These are phyloP conservation scores for Illadopsis cleaveri DNA, from an alignment of 2,113 vertebrate species.

Conservation along the genomic window DNA sequence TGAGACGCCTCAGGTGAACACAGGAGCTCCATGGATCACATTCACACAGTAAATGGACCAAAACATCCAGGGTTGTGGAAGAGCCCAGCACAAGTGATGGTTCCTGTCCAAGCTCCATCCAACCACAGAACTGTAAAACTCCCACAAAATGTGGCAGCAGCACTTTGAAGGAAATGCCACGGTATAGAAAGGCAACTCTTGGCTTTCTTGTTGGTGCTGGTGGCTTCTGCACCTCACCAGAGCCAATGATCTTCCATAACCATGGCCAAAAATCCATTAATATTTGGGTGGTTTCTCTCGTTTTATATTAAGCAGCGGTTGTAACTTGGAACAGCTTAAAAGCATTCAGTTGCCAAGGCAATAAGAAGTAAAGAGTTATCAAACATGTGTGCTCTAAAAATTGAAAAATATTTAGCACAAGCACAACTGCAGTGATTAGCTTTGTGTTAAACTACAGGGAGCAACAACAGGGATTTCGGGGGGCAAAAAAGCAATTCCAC, in stretches of 20 bases:
- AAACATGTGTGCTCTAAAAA: neutral
- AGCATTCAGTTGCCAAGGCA: conserved; percentile 7
- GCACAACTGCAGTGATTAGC: neutral
- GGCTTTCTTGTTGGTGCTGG: neutral
- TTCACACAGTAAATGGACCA: neutral
- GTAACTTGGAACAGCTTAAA: neutral
- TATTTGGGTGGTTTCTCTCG: neutral
- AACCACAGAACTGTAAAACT: neutral
- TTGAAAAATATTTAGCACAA: neutral
- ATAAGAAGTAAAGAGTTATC: neutral
- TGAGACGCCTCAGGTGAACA: neutral
- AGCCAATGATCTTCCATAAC: conserved; percentile 15
- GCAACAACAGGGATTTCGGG: neutral
- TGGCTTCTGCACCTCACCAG: neutral
- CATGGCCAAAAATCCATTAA: conserved; percentile 19
- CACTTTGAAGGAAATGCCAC: neutral
- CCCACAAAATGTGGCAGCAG: neutral
- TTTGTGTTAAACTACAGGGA: neutral
- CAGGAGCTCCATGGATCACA: neutral
- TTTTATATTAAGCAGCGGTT: neutral
- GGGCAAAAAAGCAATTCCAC: neutral
- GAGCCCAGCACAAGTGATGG: neutral
- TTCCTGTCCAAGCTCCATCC: neutral
- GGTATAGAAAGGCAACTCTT: neutral
- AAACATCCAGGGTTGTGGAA: neutral